These are phyloP conservation scores for Dicranocentrus wangi DNA, from an alignment of 2,888 invertebrate species.

Conservation along the genomic window DNA sequence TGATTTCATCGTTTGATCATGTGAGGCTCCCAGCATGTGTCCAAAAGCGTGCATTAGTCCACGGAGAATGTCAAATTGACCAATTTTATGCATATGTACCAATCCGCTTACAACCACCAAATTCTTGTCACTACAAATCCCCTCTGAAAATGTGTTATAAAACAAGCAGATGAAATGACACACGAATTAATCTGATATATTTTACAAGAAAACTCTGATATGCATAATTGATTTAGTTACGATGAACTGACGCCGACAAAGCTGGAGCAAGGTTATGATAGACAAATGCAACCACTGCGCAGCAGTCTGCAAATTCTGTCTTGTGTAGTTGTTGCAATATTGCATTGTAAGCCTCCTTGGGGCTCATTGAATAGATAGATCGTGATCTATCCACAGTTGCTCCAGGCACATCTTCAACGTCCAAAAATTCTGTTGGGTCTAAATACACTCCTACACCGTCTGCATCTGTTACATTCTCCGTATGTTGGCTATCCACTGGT, in stretches of 20 bases:
- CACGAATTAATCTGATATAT: background rate
- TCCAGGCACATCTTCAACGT: background rate
- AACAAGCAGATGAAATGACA: background rate
- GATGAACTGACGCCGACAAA: conserved; percentile 47
- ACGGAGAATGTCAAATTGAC: conserved; percentile 63
- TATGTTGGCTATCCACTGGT: background rate
- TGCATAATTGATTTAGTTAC: conserved; percentile 36
- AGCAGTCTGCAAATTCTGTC: conserved; percentile 49
- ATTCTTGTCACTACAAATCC: conserved; percentile 60
- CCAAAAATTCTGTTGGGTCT: background rate
- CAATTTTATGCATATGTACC: conserved; percentile 60
- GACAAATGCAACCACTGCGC: conserved; percentile 64
- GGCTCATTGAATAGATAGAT: background rate
- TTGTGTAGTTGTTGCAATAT: conserved; percentile 4
- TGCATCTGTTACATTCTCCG: background rate
- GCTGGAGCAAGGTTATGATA: conserved; percentile 66
- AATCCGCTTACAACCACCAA: conserved; percentile 63
- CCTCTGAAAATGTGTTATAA: conserved; percentile 44
- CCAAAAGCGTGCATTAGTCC: conserved; percentile 62
- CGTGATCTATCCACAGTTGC: background rate
- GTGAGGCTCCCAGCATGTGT: conserved; percentile 64
- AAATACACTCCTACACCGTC: background rate
- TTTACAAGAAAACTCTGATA: too few species aligned
- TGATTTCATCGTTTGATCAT: conserved; percentile 47
- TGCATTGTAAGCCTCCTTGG: conserved; percentile 4